Conservation (phyloP, 2,888 invertebrate genomes). For the Folsomia manolachei region DNA sequence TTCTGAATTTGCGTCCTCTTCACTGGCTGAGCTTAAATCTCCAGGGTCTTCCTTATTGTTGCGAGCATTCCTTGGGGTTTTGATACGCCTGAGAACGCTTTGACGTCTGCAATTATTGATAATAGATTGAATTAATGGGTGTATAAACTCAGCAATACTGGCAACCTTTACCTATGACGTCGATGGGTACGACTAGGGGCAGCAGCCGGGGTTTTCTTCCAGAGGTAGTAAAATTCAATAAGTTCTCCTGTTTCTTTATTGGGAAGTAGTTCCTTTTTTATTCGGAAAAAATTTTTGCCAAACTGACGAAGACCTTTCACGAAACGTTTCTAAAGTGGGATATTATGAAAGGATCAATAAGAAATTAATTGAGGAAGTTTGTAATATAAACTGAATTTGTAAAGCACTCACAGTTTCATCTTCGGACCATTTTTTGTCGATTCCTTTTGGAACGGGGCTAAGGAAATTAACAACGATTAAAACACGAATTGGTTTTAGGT, state of each 20-base stretch:
- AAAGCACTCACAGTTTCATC: constrained; percentile 83
- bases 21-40: constrained; percentile 64
- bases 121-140: neutral
- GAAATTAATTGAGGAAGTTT: too few species aligned
- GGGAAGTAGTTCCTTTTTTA: constrained; percentile 90
- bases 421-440: constrained; percentile 97
- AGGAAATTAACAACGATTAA: too few species aligned
- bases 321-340: constrained; percentile 83
- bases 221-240: constrained; percentile 97
- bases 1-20: constrained; percentile 81
- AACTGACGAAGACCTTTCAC: constrained; percentile 96
- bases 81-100: constrained; percentile 79
- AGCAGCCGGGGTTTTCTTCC: constrained; percentile 99
- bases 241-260: constrained; percentile 96
- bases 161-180: constrained; percentile 56
- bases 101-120: constrained; percentile 60
- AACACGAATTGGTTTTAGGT: too few species aligned
- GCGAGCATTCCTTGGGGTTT: constrained; percentile 82
- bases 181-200: constrained; percentile 93
- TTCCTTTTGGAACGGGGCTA: constrained; percentile 94
- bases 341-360: neutral
- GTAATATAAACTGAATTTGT: too few species aligned
- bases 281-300: constrained; percentile 98
- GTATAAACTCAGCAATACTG: neutral
- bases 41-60: constrained; percentile 59